phyloP scores from a whole-genome alignment of 2,113 vertebrate species.

The Hydrolagus affinis region DNA sequence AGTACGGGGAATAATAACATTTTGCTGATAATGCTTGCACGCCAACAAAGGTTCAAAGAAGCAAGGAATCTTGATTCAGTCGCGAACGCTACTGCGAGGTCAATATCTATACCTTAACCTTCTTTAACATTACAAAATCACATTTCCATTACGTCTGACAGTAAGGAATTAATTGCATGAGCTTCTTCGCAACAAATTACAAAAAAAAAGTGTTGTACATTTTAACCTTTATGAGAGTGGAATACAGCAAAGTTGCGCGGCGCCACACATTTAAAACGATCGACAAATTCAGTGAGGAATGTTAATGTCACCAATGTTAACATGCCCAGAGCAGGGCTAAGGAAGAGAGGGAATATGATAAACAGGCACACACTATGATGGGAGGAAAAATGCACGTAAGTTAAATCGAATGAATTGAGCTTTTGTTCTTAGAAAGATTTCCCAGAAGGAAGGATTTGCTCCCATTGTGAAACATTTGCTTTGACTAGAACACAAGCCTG shows the following conservation, averaged over 20 bases:
- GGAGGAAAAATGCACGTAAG: background rate
- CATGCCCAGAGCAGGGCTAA: background rate
- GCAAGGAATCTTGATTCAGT: no score
- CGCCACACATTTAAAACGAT: background rate
- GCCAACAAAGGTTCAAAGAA: no score
- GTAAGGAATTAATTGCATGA: background rate
- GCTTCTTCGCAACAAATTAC: background rate
- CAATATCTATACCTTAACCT: no score
- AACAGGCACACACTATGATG: background rate
- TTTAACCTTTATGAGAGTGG: background rate
- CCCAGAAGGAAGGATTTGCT: background rate
- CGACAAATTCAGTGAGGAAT: background rate
- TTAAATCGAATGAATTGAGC: constrained; percentile 22
- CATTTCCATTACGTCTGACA: background rate
- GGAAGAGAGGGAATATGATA: background rate
- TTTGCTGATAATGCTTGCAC: no score
- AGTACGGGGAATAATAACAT: no score
- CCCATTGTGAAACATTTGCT: constrained; percentile 7
- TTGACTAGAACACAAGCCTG: constrained; percentile 17
- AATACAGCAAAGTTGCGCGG: background rate
- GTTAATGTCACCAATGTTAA: background rate
- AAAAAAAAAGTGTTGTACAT: no score
- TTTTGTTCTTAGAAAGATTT: constrained; percentile 25
- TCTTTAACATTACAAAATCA: background rate
- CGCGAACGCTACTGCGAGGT: no score